Base-by-base conservation (phyloP, 2,113 vertebrate species). In the Archocentrus centrarchus region DNA sequence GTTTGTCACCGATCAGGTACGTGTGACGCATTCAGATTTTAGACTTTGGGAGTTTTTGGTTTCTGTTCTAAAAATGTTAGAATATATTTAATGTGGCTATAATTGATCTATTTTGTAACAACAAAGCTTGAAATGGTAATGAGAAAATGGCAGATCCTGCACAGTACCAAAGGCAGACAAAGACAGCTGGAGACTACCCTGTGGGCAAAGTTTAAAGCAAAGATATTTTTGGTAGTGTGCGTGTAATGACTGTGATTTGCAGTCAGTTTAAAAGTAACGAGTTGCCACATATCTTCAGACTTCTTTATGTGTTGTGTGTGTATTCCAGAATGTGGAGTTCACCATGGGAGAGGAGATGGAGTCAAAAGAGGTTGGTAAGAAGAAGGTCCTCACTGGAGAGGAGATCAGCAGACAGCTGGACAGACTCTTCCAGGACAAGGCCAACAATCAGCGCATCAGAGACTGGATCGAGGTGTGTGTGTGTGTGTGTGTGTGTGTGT, bases 381-480 rank as follows among this genome's bases (percentile, higher is more conserved):
- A 93, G 85, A 94, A 96, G 76, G 83, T 84, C 84, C 78, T 99
- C 24, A 96, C 95, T n/a, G 93, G 94, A 0, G 97, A 97, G 75
- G 97, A 99, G 89, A 91, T 98, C 77, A 94, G 93, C 81, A 96
- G 95, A 81, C 96, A 97, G 62, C 89, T 99, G 80, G 97, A 98
- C 64, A 95, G 96, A 79, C 95, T 99, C 82, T 92, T 99, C 44
- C 95, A 97, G 91, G 98, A 99, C 87, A 97, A 96, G 66, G 95
- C 95, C 30, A 93, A 94, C 94, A 97, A 99, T 95, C 97, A 99
- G 96, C 96, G 96, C 75, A 95, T 99, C 93, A 86, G 94, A 0
- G 97, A 99, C 94, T 99, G 98, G 98, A 96, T 98, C 1, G 98
- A 99, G 96, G 98, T 99, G 85, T 30, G 91, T 66, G 18, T 9